Conservation (phyloP, 1,140 invertebrate species). For the Drosophila sp. region DNA sequence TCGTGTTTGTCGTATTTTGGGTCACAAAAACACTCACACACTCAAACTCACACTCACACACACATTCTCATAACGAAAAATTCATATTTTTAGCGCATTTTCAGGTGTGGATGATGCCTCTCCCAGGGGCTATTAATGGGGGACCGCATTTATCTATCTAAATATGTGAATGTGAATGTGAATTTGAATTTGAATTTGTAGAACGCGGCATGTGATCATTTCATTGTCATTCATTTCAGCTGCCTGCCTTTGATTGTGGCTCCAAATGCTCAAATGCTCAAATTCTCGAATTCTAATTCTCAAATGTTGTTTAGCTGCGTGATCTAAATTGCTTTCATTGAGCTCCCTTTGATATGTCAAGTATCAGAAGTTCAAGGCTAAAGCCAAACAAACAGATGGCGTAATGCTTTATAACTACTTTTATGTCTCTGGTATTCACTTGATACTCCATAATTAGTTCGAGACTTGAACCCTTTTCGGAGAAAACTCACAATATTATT, state of each 20-base stretch:
- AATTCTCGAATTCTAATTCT: no score
- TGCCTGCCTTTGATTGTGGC: constrained; percentile 22
- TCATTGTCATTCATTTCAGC: constrained; percentile 35
- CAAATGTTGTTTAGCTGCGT: constrained; percentile 4
- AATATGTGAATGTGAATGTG: not conserved
- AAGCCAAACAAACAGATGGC: constrained; percentile 40
- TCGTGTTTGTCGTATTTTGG: constrained; percentile 61
- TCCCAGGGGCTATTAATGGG: constrained; percentile 51
- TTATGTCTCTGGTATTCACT: not conserved
- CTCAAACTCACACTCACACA: constrained; percentile 10
- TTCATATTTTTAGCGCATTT: constrained; percentile 67
- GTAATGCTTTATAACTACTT: constrained; percentile 26
- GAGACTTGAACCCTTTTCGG: not conserved
- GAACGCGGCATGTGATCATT: constrained; percentile 42
- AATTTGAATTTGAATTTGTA: constrained; percentile 3
- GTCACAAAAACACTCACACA: constrained; percentile 40
- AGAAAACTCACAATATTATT: no score
- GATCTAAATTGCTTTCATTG: constrained; percentile 14
- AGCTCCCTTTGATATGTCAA: constrained; percentile 10
- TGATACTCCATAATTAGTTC: not conserved
- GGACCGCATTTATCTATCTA: not conserved
- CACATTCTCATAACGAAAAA: constrained; percentile 3
- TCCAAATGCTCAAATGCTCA: no score
- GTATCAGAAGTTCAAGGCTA: constrained; percentile 48
- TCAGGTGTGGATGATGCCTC: constrained; percentile 56